A percentile compares a stretch with the other conserved stretches of the same genome.
Conservation (phyloP, 2,797 vertebrate genomes). For the Geotrypetes seraphini region DNA sequence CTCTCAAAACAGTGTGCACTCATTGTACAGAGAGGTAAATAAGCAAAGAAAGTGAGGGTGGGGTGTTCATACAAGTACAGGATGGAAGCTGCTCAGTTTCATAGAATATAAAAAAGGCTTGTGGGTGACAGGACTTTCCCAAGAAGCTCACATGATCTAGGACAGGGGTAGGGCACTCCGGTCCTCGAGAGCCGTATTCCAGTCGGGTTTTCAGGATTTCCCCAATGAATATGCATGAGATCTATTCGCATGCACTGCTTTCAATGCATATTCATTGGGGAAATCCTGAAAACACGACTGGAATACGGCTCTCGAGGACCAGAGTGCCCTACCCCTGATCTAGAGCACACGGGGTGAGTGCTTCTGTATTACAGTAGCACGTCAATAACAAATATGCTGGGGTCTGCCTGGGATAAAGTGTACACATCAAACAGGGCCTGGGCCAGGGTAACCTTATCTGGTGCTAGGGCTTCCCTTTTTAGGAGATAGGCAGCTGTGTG, state of each 20-base stretch:
- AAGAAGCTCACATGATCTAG: not conserved
- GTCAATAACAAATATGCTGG: no score
- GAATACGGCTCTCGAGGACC: no score
- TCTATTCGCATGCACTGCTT: no score
- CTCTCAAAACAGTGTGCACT: not conserved
- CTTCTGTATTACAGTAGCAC: no score
- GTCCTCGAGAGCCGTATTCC: no score
- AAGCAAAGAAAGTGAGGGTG: no score
- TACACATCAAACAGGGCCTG: conserved; percentile 10
- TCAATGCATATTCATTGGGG: no score
- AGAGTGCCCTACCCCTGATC: no score
- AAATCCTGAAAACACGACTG: no score
- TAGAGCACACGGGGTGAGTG: not conserved
- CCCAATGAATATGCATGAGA: no score
- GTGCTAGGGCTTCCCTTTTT: conserved; percentile 36
- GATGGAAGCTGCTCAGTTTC: not conserved
- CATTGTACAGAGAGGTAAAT: not conserved
- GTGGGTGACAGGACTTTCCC: not conserved
- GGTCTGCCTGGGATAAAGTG: conserved; percentile 19
- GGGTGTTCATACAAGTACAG: no score
- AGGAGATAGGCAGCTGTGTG: conserved; percentile 26
- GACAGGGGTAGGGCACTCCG: not conserved
- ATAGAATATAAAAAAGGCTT: not conserved
- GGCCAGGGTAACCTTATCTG: conserved; percentile 35
- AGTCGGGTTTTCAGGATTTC: no score